Base-by-base conservation (phyloP, 2,888 invertebrate genomes). In the Cephus rjabovi region DNA sequence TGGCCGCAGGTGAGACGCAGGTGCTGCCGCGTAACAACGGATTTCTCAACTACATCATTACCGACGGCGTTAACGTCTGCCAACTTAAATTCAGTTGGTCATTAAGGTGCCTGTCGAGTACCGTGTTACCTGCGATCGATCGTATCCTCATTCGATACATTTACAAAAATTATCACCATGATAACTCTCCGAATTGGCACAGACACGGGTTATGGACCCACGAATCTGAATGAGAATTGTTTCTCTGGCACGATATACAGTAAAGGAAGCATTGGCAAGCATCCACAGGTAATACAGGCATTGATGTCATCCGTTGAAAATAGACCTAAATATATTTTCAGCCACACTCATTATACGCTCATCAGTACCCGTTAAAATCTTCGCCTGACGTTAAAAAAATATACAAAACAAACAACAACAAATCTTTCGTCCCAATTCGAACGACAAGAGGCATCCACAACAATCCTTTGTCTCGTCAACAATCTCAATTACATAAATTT, bases 11-110 rank as follows among this genome's bases (percentile, higher is more conserved):
- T 56, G 23, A 56, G 9, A 56, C 23, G 56, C 76, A 76, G n/a
- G 80, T 80, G 80, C 80, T 80, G 80, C 80, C 80, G 75, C 80
- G 75, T 56, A 79, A 15, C 35, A 75, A 76, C 76, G 15, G 68
- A 56, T 56, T 0, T 2, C 23, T 56, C 56, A 56, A 56, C 56
- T 23, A 23, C 23, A 56, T 9, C 23, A 23, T 56, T 56, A 56
- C 56, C 56, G 56, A 56, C 56, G 56, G 56, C 56, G 56, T 9
- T 56, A 56, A 56, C 56, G 23, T 9, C 56, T 56, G 23, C 23
- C 23, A 56, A 23, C 2, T 9, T 23, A 9, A 9, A 23, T 23
- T 2, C 23, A 3, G 56, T 56, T 56, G 56, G 56, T 56, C 56
- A 56, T 23, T 56, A 56, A 56, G 56, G 9, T 56, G 23, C 9